Evolutionary conservation across 92 coral and sea anemone species (phyloP).

Genomic region (Heteractis magnifica): DNA sequence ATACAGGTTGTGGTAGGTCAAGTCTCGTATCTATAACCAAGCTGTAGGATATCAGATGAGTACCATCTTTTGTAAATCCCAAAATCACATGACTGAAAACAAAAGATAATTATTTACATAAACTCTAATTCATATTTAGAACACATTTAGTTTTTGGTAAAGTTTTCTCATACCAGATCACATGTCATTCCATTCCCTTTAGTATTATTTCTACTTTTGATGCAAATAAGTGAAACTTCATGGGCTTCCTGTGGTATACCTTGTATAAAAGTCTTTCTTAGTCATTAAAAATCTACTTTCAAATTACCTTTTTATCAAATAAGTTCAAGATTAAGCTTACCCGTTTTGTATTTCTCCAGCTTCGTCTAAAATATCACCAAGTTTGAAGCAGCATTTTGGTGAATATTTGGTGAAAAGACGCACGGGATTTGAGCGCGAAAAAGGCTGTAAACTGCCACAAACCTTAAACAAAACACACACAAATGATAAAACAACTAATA

Average conservation of each 20-base stretch:
- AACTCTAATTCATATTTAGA: neutral
- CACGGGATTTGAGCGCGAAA: constrained; percentile 21
- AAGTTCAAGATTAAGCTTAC: constrained; percentile 21
- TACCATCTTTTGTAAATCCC: constrained; percentile 92
- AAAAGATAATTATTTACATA: neutral
- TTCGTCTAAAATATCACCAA: constrained; percentile 47
- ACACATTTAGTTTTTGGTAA: no score
- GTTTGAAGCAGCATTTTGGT: constrained; percentile 59
- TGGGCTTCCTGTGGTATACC: neutral
- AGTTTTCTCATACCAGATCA: neutral
- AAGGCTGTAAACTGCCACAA: constrained; percentile 40
- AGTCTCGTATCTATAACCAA: constrained; percentile 51
- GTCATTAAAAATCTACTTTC: neutral
- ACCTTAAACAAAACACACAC: constrained; percentile 29
- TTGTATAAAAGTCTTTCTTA: neutral
- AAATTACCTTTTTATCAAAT: neutral
- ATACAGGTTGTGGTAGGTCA: constrained; percentile 56
- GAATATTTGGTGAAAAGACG: constrained; percentile 53
- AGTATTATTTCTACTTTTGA: neutral
- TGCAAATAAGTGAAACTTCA: neutral
- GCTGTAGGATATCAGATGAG: constrained; percentile 77
- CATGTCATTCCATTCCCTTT: neutral
- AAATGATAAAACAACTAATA: neutral
- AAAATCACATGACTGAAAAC: constrained; percentile 81
- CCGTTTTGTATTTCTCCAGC: constrained; percentile 55